phyloP scores from a whole-genome alignment of 2,113 vertebrate genomes.

The Pseudonaja textilis region DNA sequence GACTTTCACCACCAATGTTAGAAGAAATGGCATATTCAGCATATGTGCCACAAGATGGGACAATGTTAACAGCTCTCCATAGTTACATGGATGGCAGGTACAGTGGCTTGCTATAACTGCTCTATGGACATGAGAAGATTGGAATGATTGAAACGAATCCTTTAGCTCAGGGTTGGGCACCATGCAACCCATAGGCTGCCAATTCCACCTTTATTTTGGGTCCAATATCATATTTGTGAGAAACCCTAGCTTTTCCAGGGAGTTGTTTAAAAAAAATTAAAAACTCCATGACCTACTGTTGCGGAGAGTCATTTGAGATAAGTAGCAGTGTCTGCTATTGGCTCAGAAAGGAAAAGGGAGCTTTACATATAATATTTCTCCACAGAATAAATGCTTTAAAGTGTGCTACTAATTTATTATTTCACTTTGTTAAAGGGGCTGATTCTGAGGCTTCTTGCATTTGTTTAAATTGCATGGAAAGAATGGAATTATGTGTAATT shows the following conservation, averaged over 20 bases:
- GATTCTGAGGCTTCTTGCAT: not conserved
- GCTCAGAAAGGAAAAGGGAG: not conserved
- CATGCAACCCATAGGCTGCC: not conserved
- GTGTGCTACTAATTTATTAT: not conserved
- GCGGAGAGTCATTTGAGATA: not conserved
- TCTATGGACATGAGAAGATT: not conserved
- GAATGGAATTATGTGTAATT: not conserved
- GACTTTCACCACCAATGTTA: constrained; percentile 83
- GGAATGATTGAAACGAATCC: not conserved
- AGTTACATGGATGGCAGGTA: constrained; percentile 91
- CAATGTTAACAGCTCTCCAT: constrained; percentile 87
- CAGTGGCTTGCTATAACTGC: not conserved
- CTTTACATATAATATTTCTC: not conserved
- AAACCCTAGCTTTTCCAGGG: not conserved
- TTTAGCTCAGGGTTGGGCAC: not conserved
- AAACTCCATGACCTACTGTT: not conserved
- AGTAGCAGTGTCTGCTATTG: not conserved
- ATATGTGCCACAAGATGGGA: constrained; percentile 84
- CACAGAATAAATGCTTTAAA: not conserved
- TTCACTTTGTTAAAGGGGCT: not conserved
- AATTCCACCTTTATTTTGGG: constrained; percentile 4
- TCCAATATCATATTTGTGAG: not conserved
- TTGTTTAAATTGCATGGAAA: not conserved
- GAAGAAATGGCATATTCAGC: constrained; percentile 89
- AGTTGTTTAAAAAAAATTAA: not conserved